Conservation (phyloP, 2,888 invertebrate species). For the Synanthedon andrenaeformis region DNA sequence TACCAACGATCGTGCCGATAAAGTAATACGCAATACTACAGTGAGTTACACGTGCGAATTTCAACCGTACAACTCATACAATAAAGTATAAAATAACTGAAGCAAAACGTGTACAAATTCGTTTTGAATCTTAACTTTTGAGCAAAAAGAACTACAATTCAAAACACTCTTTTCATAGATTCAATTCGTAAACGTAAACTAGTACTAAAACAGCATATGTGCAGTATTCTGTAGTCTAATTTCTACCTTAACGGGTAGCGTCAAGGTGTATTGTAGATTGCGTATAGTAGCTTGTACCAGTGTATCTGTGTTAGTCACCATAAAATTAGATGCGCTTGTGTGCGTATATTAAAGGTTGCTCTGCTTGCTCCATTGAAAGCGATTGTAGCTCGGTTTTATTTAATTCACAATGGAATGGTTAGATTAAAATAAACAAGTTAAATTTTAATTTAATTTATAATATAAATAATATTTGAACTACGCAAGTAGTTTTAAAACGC, state of each 20-base stretch:
- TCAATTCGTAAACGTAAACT: conserved; percentile 10
- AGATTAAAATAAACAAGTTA: too few species aligned
- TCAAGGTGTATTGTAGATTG: neutral
- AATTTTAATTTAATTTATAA: too few species aligned
- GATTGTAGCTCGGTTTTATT: conserved; percentile 31
- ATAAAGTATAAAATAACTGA: neutral
- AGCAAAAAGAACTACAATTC: conserved; percentile 11
- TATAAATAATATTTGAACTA: too few species aligned
- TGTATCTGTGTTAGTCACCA: conserved; percentile 23
- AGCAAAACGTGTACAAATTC: neutral
- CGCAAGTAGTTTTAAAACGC: too few species aligned
- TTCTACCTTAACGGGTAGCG: neutral
- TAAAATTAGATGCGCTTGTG: conserved; percentile 43
- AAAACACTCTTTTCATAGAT: conserved; percentile 10
- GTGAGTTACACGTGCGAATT: neutral
- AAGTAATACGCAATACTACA: neutral
- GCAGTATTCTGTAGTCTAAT: neutral
- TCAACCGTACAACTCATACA: neutral
- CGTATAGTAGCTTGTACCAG: neutral
- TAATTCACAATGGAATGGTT: neutral
- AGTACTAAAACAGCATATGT: neutral
- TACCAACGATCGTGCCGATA: neutral
- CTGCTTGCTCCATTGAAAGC: conserved; percentile 18
- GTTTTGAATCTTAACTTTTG: conserved; percentile 7
- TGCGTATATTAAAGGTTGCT: conserved; percentile 53